Percentiles rank a stretch among this genome's conserved stretches.
phyloP scores from a whole-genome alignment of 2,888 invertebrate species.

The Thyatira batis region DNA sequence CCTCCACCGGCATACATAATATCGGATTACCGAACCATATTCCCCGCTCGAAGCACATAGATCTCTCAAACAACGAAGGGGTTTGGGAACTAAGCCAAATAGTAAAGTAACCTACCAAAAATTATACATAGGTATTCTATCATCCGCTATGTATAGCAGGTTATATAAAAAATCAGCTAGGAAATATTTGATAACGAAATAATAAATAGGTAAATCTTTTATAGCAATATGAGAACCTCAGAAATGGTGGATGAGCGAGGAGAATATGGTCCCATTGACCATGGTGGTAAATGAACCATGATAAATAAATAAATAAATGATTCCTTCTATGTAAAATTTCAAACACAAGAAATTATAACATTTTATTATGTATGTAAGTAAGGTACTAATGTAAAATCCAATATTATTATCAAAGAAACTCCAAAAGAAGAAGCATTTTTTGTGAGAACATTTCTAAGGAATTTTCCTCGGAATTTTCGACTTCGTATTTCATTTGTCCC shows the following conservation, averaged over 20 bases:
- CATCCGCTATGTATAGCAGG: not conserved
- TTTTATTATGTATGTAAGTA: too few species aligned
- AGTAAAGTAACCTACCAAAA: not conserved
- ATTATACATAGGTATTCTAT: not conserved
- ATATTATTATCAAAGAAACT: not conserved
- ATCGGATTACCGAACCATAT: not conserved
- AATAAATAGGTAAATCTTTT: too few species aligned
- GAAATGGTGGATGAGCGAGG: too few species aligned
- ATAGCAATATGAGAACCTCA: too few species aligned
- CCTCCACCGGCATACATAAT: conserved; percentile 12
- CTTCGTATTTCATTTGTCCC: conserved; percentile 22
- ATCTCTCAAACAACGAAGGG: not conserved
- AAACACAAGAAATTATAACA: too few species aligned
- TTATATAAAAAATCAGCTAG: not conserved
- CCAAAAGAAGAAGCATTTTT: not conserved
- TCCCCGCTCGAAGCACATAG: not conserved
- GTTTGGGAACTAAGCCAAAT: conserved; percentile 1
- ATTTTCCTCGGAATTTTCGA: conserved; percentile 8
- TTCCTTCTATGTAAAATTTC: too few species aligned
- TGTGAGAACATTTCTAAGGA: not conserved
- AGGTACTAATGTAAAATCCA: too few species aligned
- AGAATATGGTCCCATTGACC: too few species aligned
- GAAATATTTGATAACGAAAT: too few species aligned
- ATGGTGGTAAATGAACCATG: too few species aligned
- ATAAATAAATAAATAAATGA: too few species aligned